These are phyloP conservation scores for Platycheirus rosarum DNA, from an alignment of 2,888 invertebrate species.

Conservation along the genomic window DNA sequence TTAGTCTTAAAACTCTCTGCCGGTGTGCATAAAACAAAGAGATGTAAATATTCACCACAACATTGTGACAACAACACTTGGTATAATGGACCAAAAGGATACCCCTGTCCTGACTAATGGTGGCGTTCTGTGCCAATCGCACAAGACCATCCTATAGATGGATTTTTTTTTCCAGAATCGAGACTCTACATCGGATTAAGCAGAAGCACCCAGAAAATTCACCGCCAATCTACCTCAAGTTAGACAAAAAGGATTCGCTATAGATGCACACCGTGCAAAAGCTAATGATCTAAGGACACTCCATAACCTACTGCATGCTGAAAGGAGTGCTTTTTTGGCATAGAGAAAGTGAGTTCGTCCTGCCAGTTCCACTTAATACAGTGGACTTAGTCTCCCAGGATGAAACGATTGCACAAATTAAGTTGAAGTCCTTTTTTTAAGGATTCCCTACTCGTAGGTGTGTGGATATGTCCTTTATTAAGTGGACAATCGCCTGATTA, in stretches of 20 bases:
- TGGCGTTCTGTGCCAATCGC: constrained; percentile 56
- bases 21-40: constrained; percentile 36
- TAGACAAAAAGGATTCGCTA: constrained; percentile 18
- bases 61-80: constrained; percentile 67
- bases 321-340: constrained; percentile 38
- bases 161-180: constrained; percentile 7
- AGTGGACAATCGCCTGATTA: constrained; percentile 68
- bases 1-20: constrained; percentile 35
- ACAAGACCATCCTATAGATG: constrained; percentile 11
- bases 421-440: constrained; percentile 39
- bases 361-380: constrained; percentile 9
- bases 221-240: not conserved
- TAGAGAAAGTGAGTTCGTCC: not conserved
- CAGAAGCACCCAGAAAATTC: constrained; percentile 21
- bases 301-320: constrained; percentile 58
- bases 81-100: constrained; percentile 53
- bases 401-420: constrained; percentile 67
- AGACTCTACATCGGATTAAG: constrained; percentile 15
- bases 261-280: constrained; percentile 27
- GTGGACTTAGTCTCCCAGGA: constrained; percentile 33
- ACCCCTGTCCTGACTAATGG: constrained; percentile 40
- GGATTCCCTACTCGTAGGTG: not conserved
- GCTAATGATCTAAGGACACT: constrained; percentile 69
- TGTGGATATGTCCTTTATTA: constrained; percentile 46
- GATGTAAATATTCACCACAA: constrained; percentile 72